A percentile compares a stretch with the other conserved stretches of the same genome.
These are phyloP conservation scores for Triplophysa rosa DNA, from an alignment of 2,113 vertebrate genomes.

Conservation along the genomic window DNA sequence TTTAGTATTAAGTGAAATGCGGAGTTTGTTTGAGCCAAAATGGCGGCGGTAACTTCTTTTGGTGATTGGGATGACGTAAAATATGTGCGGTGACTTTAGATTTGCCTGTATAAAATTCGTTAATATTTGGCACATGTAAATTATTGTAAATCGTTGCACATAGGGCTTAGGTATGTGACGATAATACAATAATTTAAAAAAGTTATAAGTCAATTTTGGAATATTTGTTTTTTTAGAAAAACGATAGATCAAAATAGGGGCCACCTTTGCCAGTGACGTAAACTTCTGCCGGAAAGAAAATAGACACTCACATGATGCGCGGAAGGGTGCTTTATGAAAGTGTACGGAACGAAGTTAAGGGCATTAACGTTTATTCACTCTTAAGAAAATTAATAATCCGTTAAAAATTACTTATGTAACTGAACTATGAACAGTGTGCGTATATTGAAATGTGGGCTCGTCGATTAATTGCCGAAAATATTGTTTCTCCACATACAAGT, in stretches of 20 bases:
- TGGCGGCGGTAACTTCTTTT: slow-evolving; percentile 63
- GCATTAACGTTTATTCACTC: background rate
- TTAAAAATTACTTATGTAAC: background rate
- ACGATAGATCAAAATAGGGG: background rate
- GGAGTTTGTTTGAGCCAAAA: slow-evolving; percentile 83
- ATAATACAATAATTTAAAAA: too few relatives aligned
- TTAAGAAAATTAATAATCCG: background rate
- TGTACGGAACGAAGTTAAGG: background rate
- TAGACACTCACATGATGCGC: background rate
- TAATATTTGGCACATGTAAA: background rate
- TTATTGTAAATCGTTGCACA: too few relatives aligned
- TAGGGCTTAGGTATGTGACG: too few relatives aligned
- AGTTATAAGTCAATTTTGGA: too few relatives aligned
- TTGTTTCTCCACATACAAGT: background rate
- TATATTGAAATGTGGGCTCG: background rate
- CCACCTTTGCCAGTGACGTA: background rate
- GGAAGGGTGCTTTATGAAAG: background rate
- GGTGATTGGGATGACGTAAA: slow-evolving; percentile 51
- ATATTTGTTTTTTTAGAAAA: background rate
- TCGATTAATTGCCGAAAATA: background rate
- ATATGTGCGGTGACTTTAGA: slow-evolving; percentile 21
- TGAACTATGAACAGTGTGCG: background rate
- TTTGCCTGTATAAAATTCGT: slow-evolving; percentile 56
- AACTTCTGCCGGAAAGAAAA: background rate
- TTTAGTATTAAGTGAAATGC: slow-evolving; percentile 54